Evolutionary conservation across 2,888 invertebrate genomes (phyloP).

Genomic region (Serripes groenlandicus): DNA sequence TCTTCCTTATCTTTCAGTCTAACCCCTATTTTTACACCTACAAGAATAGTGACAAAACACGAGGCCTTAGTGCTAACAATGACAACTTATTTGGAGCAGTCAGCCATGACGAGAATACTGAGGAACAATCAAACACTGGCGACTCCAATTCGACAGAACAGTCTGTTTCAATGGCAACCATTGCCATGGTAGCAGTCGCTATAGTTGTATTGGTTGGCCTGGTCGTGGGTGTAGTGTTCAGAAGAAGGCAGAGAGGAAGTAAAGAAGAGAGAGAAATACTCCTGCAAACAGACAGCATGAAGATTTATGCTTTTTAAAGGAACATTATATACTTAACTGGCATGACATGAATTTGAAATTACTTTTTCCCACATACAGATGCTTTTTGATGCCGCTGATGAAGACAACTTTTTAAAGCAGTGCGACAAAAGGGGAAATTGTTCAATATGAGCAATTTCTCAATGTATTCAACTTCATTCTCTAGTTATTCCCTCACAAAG

Average conservation of each 20-base stretch:
- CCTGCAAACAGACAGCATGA: neutral
- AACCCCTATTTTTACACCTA: conserved; percentile 66
- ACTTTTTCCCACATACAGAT: too few relatives aligned
- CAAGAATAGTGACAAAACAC: conserved; percentile 53
- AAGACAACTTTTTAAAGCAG: too few relatives aligned
- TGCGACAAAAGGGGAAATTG: too few relatives aligned
- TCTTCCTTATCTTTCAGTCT: conserved; percentile 37
- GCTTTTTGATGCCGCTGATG: too few relatives aligned
- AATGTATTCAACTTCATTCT: too few relatives aligned
- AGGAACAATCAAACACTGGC: neutral
- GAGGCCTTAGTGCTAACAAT: neutral
- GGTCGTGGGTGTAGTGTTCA: neutral
- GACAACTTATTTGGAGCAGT: neutral
- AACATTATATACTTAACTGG: too few relatives aligned
- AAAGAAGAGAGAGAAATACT: conserved; percentile 31
- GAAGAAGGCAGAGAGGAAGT: neutral
- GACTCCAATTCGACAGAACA: neutral
- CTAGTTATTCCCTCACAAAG: too few relatives aligned
- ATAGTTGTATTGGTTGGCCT: conserved; percentile 26
- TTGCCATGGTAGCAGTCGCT: conserved; percentile 24
- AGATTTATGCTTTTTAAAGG: neutral
- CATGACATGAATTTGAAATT: too few relatives aligned
- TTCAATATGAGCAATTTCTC: too few relatives aligned
- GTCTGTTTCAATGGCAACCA: conserved; percentile 22
- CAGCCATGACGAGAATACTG: neutral